Conservation (phyloP, 2,888 invertebrate species). For the Meghimatium bilineatum region DNA sequence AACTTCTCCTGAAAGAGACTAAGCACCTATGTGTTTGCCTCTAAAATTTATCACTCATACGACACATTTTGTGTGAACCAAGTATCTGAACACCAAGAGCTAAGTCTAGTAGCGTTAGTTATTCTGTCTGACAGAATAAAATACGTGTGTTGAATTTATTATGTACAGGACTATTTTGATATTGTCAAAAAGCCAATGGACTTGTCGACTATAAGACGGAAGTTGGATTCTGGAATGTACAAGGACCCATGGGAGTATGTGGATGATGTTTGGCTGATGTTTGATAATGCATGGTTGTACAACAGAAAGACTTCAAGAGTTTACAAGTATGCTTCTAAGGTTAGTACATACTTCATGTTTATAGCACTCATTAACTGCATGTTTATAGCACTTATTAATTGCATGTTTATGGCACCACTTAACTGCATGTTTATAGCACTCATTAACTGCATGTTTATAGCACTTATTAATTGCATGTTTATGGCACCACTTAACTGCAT, state of each 20-base stretch:
- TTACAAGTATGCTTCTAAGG: constrained; percentile 98
- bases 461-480: too few species aligned
- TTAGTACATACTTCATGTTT: constrained; percentile 76
- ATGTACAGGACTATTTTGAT: constrained; percentile 92
- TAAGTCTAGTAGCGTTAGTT: neutral
- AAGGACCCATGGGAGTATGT: constrained; percentile 99
- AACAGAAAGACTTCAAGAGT: constrained; percentile 98
- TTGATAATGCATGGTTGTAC: constrained; percentile 99
- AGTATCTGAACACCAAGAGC: too few species aligned
- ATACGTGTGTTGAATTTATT: neutral
- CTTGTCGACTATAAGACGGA: constrained; percentile 93
- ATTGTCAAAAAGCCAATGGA: constrained; percentile 98
- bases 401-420: too few species aligned
- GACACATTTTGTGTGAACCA: too few species aligned
- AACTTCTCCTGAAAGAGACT: too few species aligned
- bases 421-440: too few species aligned
- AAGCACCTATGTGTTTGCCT: too few species aligned
- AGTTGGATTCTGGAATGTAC: constrained; percentile 94
- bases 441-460: too few species aligned
- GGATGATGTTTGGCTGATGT: constrained; percentile 99
- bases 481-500: too few species aligned
- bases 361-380: neutral
- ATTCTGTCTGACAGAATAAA: neutral
- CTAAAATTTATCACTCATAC: too few species aligned
- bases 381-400: too few species aligned